Evolutionary conservation across 2,113 vertebrate species (phyloP), one percentile per base, ranked within the genome.

Genomic region (Chascanopsetta lugubris): DNA sequence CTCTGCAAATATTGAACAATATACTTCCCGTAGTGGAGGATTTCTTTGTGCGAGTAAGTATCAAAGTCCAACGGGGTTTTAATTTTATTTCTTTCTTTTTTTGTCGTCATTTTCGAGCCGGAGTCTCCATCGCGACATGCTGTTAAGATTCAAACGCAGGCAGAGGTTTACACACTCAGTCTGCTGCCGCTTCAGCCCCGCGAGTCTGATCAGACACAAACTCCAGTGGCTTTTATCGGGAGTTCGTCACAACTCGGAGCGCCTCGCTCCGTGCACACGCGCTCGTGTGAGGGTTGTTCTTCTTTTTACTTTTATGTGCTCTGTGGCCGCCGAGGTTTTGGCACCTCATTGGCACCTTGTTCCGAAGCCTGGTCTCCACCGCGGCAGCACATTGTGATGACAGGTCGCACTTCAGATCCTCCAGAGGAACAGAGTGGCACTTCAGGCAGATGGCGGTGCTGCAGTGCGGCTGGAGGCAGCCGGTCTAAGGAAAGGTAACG

Each of bases 301-400:
- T 21, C 30, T 64, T 47, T 11, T 8, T n/a, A n/a, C n/a, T n/a
- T n/a, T n/a, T n/a, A n/a, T n/a, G n/a, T n/a, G 5, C 24, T 22
- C 32, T 66, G 50, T 51, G 61, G 40, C 62, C 1, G 1, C 8
- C 2, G 55, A 15, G 26, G 50, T 62, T 69, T 85, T 45, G 26
- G 62, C 56, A 74, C 61, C 69, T 70, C 63, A 7, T 78, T 85
- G 80, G 74, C 74, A 79, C 75, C 71, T 68, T 49, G n/a, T 11
- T 12, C 55, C n/a, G 25, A 11, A 18, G 50, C 12, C 84, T 79
- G 83, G 80, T 69, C 50, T 61, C 15, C 29, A 12, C 25, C 58
- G 21, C 58, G 12, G 56, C 75, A 20, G 54, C 83, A 36, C 38
- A 27, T 75, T 70, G 88, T 57, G 86, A 50, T 88, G 88, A 90